A percentile compares a stretch with the other conserved stretches of the same genome.
phyloP scores from a whole-genome alignment of 2,797 vertebrate genomes.

The Amazona ochrocephala region DNA sequence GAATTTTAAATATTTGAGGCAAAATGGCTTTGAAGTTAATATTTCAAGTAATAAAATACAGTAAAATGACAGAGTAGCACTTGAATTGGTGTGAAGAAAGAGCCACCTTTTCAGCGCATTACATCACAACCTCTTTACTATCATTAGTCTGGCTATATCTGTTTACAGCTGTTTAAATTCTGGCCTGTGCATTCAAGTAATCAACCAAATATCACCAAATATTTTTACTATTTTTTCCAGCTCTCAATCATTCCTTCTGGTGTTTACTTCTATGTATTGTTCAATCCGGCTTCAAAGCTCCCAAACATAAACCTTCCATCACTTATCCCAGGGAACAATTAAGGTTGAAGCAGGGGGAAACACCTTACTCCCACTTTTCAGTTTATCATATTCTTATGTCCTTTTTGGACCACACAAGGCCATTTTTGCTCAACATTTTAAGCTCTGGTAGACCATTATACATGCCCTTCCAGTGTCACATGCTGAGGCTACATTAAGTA shows the following conservation, averaged over 20 bases:
- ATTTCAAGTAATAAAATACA: neutral
- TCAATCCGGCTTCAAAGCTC: neutral
- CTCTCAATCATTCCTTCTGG: neutral
- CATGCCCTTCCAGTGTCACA: neutral
- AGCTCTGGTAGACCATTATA: neutral
- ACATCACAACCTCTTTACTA: neutral
- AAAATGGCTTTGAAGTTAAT: neutral
- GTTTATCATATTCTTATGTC: neutral
- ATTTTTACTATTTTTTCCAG: neutral
- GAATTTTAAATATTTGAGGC: neutral
- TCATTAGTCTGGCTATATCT: neutral
- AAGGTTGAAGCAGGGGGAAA: neutral
- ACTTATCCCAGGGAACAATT: neutral
- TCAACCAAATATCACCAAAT: neutral
- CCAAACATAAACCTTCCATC: neutral
- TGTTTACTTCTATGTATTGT: neutral
- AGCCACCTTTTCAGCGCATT: neutral
- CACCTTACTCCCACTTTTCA: neutral
- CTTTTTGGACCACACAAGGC: neutral
- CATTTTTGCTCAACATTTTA: neutral
- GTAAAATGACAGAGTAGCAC: neutral
- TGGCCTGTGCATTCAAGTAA: neutral
- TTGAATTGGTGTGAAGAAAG: neutral
- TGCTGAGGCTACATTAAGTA: neutral
- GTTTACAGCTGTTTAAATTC: slow-evolving; percentile 1